A percentile compares a stretch with the other conserved stretches of the same genome.
Evolutionary conservation across 2,797 vertebrate genomes (phyloP).

Genomic region (Moxostoma hubbsi): DNA sequence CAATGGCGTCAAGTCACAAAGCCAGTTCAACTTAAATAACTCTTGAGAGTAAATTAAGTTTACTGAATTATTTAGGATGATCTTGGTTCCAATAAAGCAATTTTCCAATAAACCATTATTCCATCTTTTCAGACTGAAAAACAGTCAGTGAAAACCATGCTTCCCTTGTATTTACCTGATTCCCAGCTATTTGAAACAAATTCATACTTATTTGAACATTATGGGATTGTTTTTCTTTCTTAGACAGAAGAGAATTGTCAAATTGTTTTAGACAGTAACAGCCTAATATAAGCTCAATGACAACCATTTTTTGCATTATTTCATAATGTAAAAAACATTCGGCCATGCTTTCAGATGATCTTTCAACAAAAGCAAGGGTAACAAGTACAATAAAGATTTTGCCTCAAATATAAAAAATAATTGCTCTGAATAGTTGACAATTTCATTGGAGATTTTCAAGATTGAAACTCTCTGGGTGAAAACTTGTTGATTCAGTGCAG

Average conservation of each 20-base stretch:
- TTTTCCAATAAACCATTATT: constrained; percentile 47
- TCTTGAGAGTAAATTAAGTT: constrained; percentile 31
- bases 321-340: neutral
- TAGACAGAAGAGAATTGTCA: constrained; percentile 18
- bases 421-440: too few relatives aligned
- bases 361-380: neutral
- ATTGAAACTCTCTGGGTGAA: too few relatives aligned
- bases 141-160: constrained; percentile 13
- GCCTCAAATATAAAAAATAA: too few relatives aligned
- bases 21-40: constrained; percentile 14
- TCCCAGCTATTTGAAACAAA: constrained; percentile 31
- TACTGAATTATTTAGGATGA: constrained; percentile 31
- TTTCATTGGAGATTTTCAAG: too few relatives aligned
- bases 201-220: constrained; percentile 33
- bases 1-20: constrained; percentile 1
- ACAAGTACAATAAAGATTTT: too few relatives aligned
- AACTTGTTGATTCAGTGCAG: too few relatives aligned
- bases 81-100: constrained; percentile 42
- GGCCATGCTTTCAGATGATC: neutral
- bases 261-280: neutral
- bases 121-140: constrained; percentile 28
- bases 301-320: neutral
- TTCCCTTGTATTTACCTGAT: constrained; percentile 36
- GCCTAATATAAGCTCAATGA: neutral
- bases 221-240: constrained; percentile 38